Evolutionary conservation across 2,113 vertebrate species (phyloP).

Genomic region (Uria lomvia): DNA sequence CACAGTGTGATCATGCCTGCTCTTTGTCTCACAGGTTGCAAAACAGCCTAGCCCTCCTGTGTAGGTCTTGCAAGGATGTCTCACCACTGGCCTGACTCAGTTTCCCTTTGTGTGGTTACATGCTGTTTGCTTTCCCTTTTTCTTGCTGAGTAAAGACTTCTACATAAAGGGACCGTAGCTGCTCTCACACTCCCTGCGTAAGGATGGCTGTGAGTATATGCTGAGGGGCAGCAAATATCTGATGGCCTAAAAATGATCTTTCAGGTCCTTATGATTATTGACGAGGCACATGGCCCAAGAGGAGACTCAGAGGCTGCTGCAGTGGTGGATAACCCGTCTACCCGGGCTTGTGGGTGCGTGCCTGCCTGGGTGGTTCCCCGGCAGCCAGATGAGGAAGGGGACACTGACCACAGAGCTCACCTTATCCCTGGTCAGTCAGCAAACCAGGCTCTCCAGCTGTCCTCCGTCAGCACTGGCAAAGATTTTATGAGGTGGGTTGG

Average conservation of each 20-base stretch:
- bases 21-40: background rate
- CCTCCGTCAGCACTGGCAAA: background rate
- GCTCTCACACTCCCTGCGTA: background rate
- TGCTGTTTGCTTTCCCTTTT: background rate
- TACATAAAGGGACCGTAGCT: background rate
- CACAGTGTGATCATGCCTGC: background rate
- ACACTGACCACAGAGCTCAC: background rate
- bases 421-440: background rate
- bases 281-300: background rate
- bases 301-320: background rate
- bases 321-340: background rate
- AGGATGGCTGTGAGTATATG: background rate
- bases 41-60: background rate
- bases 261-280: background rate
- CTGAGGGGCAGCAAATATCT: background rate
- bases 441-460: background rate
- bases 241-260: background rate
- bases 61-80: background rate
- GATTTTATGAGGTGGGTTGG: background rate
- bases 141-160: background rate
- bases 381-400: background rate
- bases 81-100: background rate
- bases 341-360: rapidly evolving
- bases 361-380: rapidly evolving
- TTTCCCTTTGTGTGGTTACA: background rate